These are phyloP conservation scores for Eutrigla gurnardus DNA, from an alignment of 2,797 vertebrate genomes.

Conservation along the genomic window DNA sequence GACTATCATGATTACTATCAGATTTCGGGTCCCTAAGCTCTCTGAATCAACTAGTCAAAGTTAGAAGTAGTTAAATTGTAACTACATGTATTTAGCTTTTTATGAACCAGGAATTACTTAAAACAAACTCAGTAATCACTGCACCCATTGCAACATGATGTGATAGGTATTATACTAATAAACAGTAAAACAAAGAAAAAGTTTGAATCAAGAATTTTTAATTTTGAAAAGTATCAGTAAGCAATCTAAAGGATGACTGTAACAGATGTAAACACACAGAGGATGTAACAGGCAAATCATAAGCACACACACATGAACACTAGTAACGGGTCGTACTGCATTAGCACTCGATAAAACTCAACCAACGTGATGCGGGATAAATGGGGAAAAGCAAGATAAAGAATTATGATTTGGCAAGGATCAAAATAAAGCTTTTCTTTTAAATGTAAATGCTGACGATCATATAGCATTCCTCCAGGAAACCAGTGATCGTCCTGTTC, in stretches of 20 bases:
- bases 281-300: constrained; percentile 39
- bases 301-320: constrained; percentile 38
- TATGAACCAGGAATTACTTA: constrained; percentile 1
- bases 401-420: constrained; percentile 53
- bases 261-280: constrained; percentile 45
- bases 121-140: constrained; percentile 7
- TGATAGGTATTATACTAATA: too few species aligned
- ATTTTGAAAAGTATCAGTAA: background rate
- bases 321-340: constrained; percentile 32
- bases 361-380: constrained; percentile 53
- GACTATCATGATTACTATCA: too few species aligned
- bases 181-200: background rate
- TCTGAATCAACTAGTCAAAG: too few species aligned
- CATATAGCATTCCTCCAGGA: background rate
- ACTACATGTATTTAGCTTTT: background rate
- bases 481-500: background rate
- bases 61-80: too few species aligned
- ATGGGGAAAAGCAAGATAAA: constrained; percentile 59
- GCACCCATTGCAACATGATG: constrained; percentile 11
- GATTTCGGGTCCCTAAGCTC: too few species aligned
- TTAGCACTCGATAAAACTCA: constrained; percentile 32
- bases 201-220: constrained; percentile 1
- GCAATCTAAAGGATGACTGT: constrained; percentile 8
- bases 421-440: constrained; percentile 20
- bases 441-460: background rate